These are phyloP conservation scores for Molanna angustata DNA, from an alignment of 2,888 invertebrate genomes.

Conservation along the genomic window DNA sequence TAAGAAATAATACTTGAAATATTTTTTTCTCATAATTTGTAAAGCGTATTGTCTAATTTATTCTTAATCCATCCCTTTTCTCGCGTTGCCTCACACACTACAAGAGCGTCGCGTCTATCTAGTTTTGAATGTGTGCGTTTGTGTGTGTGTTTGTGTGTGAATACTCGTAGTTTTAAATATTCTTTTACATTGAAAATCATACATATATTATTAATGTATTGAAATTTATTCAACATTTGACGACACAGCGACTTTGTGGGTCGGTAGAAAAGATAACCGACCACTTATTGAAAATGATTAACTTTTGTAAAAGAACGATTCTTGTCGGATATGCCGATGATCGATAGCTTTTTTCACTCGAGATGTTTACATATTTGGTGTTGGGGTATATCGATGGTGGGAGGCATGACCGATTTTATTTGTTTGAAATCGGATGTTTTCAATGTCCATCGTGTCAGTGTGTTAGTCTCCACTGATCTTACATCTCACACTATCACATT, in stretches of 20 bases:
- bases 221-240: not conserved
- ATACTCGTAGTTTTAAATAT: not conserved
- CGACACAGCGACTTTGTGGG: too few relatives aligned
- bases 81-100: slow-evolving; percentile 10
- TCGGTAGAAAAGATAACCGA: not conserved
- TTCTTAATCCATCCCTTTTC: slow-evolving; percentile 28
- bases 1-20: too few relatives aligned
- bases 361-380: not conserved
- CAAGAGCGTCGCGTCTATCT: not conserved
- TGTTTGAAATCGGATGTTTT: not conserved
- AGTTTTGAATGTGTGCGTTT: not conserved
- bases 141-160: too few relatives aligned
- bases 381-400: not conserved
- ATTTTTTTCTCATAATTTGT: too few relatives aligned
- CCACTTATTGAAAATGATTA: not conserved
- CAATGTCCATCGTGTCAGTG: too few relatives aligned
- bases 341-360: not conserved
- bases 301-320: not conserved
- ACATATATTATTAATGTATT: not conserved
- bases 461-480: too few relatives aligned
- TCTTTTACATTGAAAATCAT: not conserved
- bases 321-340: too few relatives aligned
- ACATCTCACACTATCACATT: too few relatives aligned
- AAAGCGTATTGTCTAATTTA: slow-evolving; percentile 7
- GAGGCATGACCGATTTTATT: not conserved